Base-by-base conservation (phyloP, 2,888 invertebrate species). In the Drosophila maculinotata region DNA sequence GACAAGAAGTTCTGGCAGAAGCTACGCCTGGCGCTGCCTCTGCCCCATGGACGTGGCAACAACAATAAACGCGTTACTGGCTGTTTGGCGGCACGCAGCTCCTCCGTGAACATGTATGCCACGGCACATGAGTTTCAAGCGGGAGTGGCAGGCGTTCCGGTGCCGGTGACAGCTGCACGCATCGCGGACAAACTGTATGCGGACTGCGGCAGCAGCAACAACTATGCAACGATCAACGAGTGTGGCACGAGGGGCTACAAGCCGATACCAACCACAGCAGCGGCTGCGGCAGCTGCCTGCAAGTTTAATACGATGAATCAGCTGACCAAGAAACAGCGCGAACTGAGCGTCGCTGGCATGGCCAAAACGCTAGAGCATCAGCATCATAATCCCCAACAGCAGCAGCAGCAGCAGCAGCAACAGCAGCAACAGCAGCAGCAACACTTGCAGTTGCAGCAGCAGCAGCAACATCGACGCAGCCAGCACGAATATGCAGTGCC, bases 1-100 rank as follows among this genome's bases (percentile, higher is more conserved):
- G 98, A 99, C 92, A 95, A 96, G 90, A 95, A 97, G 90, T 99
- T 99, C 93, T 99, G 99, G 99, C 97, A 98, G 90, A 98, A 98
- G 92, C 93, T 99, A 71, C 95, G 96, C 90, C 97, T 97, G 90
- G 96, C 97, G 54, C 95, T 98, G 94, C 98, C 98, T 63, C 96
- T 89, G 52, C 82, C 89, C 8, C 73, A 85, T 10, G 74, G 76
- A 2, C 72, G 87, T 2, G 86, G 71, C 56, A 90, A 90, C 57
- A 89, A 76, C 56, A 90, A 90, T 58, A 89, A 90, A 26, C 83
- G 88, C 0, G 72, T 63, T 0, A 75, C 80, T 23, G 89, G 90
- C 63, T 91, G 90, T 38, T 81, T 87, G 15, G 78, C 76, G 12
- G 79, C 67, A 26, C 89, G 87, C 48, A 57, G 26, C 38, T 94